Evolutionary conservation across 2,113 vertebrate genomes (phyloP).

Genomic region (Neolamprologus cancellatus): DNA sequence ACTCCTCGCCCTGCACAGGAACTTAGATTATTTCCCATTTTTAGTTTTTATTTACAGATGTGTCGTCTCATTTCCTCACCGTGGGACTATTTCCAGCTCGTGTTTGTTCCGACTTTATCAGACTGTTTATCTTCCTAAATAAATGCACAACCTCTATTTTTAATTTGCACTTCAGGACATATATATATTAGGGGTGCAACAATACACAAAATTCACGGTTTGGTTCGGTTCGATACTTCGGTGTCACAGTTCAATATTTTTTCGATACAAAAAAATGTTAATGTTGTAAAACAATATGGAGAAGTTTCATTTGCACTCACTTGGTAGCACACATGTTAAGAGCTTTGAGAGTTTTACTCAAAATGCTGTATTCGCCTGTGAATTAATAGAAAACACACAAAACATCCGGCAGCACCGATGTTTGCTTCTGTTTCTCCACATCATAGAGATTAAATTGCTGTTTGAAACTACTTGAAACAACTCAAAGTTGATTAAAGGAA

Average conservation of each 20-base stretch:
- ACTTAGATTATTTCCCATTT: neutral
- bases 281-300: neutral
- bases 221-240: too few relatives aligned
- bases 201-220: too few relatives aligned
- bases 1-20: neutral
- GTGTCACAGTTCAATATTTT: too few relatives aligned
- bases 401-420: neutral
- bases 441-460: neutral
- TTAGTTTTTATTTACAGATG: neutral
- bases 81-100: neutral
- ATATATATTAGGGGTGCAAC: too few relatives aligned
- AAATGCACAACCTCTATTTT: neutral
- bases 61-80: neutral
- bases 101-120: neutral
- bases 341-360: neutral
- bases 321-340: neutral
- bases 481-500: neutral
- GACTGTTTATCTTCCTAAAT: neutral
- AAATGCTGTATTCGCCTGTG: fast-evolving
- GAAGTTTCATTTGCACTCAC: neutral
- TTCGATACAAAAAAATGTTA: too few relatives aligned
- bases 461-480: neutral
- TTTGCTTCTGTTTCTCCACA: neutral
- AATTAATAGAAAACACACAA: neutral
- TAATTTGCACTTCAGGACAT: neutral